phyloP scores from a whole-genome alignment of 2,113 vertebrate species.

The Lates calcarifer region DNA sequence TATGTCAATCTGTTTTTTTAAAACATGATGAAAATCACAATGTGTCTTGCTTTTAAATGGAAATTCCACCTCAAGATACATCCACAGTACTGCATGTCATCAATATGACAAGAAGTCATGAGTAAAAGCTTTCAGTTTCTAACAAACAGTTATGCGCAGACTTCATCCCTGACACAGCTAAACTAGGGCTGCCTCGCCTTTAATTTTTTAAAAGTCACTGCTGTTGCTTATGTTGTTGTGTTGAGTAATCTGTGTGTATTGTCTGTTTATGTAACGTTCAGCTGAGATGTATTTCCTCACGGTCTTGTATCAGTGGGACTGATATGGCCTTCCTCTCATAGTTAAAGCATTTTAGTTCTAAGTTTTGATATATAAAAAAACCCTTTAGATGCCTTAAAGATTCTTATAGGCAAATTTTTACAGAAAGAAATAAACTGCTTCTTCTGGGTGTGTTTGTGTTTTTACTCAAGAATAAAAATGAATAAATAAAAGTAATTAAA shows the following conservation, averaged over 20 bases:
- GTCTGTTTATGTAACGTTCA: not conserved
- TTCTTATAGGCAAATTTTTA: not conserved
- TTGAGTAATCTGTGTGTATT: not conserved
- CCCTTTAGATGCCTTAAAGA: not conserved
- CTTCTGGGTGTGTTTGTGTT: not conserved
- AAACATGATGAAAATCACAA: conserved; percentile 27
- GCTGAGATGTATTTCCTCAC: not conserved
- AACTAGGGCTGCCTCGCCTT: not conserved
- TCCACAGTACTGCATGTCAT: conserved; percentile 1
- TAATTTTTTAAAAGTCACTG: not conserved
- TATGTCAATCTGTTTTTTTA: conserved; percentile 44
- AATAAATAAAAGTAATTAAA: not conserved
- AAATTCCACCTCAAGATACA: conserved; percentile 29
- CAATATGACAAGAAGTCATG: conserved; percentile 5
- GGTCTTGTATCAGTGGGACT: not conserved
- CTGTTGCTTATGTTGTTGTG: not conserved
- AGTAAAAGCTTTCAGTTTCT: not conserved
- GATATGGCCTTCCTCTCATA: not conserved
- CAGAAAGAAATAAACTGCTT: not conserved
- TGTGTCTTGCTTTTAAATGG: conserved; percentile 16
- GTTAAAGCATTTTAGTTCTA: too few relatives aligned
- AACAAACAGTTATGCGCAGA: not conserved
- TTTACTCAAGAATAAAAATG: not conserved
- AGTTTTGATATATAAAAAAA: too few relatives aligned
- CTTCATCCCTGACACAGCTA: not conserved